Evolutionary conservation across 2,888 invertebrate species (phyloP), one percentile per base, ranked within the genome.

Genomic region (Trilocha varians): DNA sequence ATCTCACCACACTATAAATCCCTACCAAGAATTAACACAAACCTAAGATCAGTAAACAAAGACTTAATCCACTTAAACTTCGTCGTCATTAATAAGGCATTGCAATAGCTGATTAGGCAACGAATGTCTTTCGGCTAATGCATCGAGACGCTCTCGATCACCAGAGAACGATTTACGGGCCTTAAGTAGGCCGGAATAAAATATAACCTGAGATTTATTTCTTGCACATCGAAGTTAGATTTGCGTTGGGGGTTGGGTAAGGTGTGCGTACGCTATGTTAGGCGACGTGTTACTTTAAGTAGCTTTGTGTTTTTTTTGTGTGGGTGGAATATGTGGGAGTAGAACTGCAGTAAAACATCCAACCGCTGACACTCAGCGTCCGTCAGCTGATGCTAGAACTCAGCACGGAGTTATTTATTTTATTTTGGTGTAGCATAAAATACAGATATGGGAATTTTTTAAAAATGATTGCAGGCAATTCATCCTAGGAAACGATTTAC

Each of bases 151-250:
- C 37, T 46, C 49, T 54, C 59, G 62, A 66, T 66, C 65, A 61
- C 54, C 50, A 25, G 42, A 40, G 18, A 44, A 43, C 52, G 53
- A 67, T 67, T 67, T 64, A 68, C 56, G 57, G 50, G 45, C 38
- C 40, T 45, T 52, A 50, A 55, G 53, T 55, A 54, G 48, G 53
- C 43, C 48, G 42, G 56, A 55, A 59, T 59, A 59, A 65, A 62
- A 62, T 61, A 62, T 55, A 55, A 50, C 54, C 45, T 43, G 32
- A 55, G 44, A 66, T 66, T 58, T 57, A 51, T 66, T 55, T 53
- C 52, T 48, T 43, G 54, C 46, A 55, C 42, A 38, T 42, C 45
- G 43, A 44, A 46, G 48, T 36, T 38, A 52, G 54, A 62, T 65
- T 64, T 64, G 60, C 64, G 59, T 59, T 49, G 43, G 6, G 36